Base-by-base conservation (phyloP, 2,113 vertebrate genomes). In the Chamaea fasciata region DNA sequence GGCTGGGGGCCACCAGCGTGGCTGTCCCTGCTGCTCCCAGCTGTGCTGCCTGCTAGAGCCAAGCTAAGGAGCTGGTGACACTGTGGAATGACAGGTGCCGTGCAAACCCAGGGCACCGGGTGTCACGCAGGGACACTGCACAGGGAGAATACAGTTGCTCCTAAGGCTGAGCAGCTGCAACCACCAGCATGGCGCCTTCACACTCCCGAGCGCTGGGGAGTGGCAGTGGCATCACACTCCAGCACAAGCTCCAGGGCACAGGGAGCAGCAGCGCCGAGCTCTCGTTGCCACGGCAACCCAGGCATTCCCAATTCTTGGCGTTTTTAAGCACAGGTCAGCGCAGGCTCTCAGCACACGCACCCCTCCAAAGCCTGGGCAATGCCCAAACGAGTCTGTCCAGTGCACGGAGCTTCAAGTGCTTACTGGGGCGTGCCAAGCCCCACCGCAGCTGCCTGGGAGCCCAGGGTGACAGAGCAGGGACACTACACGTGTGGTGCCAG, bases 11-110 rank as follows among this genome's bases (percentile, higher is more conserved):
- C 39, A 16, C 44, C 49, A 49, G 73, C 64, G 57, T 3, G 0
- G 88, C 90, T 78, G 56, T 71, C 64, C 63, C 83, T 28, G 37
- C 83, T 6, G 44, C 44, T 83, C 80, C 47, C 89, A 77, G 93
- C 96, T 65, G 73, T 27, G 37, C 82, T 1, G 1, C 15, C 0
- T 18, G 53, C 89, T 35, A 44, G 49, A 60, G 23, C 63, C 10
- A 0, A 1, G 41, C 82, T 96, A 94, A 96, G 82, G 95, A 97
- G 94, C 89, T 89, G 89, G 83, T 94, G 95, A 95, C 94, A 91
- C 30, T 2, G 30, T 4, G 77, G 89, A 79, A 92, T 31, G 92
- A 44, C 70, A 91, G 75, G 65, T 75, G 7, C 71, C 7, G n/a
- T 0, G 4, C 62, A 76, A 39, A 16, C 14, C 83, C 68, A 2